Conservation (phyloP, 53 echinoderm and acorn worm genomes). For the Astropecten irregularis region DNA sequence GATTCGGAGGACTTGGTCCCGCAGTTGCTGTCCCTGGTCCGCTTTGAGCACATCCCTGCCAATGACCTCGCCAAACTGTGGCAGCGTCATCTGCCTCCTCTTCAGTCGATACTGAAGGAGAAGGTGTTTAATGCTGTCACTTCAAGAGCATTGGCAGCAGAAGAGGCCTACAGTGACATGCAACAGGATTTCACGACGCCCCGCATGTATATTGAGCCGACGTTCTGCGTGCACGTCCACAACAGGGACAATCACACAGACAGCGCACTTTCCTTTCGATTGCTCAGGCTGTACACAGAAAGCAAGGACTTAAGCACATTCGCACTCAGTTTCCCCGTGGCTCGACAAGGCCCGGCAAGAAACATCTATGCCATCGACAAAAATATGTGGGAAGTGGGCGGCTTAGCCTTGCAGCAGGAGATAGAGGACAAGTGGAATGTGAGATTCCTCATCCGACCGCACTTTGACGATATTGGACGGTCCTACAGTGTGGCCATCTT, state of each 20-base stretch:
- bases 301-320: not conserved
- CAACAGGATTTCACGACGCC: not conserved
- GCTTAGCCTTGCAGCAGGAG: not conserved
- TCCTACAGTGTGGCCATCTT: constrained; percentile 12
- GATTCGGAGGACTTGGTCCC: not conserved
- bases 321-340: constrained; percentile 13
- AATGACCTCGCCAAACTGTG: not conserved
- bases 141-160: constrained; percentile 24
- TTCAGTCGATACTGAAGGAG: constrained; percentile 21
- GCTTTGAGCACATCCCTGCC: constrained; percentile 34
- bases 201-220: constrained; percentile 22
- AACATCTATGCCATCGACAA: constrained; percentile 17
- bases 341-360: not conserved
- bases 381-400: constrained; percentile 7
- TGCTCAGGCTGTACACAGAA: not conserved
- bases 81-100: not conserved
- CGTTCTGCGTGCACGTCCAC: not conserved
- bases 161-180: not conserved
- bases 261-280: not conserved
- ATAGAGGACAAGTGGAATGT: not conserved
- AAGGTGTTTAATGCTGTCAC: constrained; percentile 1
- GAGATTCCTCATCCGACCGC: not conserved
- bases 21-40: constrained; percentile 15
- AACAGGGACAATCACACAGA: not conserved
- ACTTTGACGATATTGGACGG: constrained; percentile 27